phyloP scores from a whole-genome alignment of 2,888 invertebrate species.

The Mycalesis mineus region DNA sequence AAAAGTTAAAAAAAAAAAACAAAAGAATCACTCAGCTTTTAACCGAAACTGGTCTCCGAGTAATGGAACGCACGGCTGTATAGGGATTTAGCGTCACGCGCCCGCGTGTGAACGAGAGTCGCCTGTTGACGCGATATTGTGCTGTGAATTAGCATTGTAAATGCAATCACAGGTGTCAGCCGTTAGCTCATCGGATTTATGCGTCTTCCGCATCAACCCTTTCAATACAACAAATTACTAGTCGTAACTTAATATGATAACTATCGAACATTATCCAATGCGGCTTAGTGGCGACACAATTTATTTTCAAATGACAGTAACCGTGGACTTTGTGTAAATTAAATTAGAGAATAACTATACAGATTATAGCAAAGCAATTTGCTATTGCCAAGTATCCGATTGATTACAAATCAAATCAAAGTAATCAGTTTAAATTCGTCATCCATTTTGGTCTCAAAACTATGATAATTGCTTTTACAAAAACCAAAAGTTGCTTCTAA shows the following conservation, averaged over 20 bases:
- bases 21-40: no score
- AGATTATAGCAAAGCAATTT: no score
- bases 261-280: constrained; percentile 27
- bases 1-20: no score
- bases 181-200: constrained; percentile 72
- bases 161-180: constrained; percentile 78
- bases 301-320: background rate
- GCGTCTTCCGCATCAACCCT: constrained; percentile 65
- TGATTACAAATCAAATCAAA: no score
- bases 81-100: constrained; percentile 15
- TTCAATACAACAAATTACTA: constrained; percentile 70
- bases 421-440: no score
- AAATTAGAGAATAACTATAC: background rate
- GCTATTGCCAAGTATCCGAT: no score
- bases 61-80: background rate
- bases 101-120: constrained; percentile 28
- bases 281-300: constrained; percentile 57
- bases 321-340: background rate
- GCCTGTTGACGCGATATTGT: constrained; percentile 63
- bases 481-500: no score
- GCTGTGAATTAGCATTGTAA: constrained; percentile 76
- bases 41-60: background rate
- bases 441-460: no score
- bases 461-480: no score
- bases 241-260: constrained; percentile 52